Base-by-base conservation (phyloP, 1,140 invertebrate species). In the Temnothorax nylanderi region DNA sequence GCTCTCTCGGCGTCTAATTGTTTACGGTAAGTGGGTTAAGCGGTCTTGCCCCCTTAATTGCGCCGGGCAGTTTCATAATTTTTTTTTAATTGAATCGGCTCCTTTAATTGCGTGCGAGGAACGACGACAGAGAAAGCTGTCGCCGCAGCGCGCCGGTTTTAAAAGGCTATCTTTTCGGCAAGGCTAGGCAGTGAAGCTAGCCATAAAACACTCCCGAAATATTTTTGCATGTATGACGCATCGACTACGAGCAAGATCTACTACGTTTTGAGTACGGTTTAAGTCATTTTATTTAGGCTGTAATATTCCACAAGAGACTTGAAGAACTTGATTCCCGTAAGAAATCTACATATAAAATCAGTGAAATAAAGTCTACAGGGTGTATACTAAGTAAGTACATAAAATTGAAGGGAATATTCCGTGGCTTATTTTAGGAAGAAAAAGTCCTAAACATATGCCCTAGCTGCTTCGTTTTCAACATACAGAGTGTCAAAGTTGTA, bases 1-100 rank as follows among this genome's bases (percentile, higher is more conserved):
- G 47, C 69, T 62, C 80, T 84, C 69, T 75, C 87, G 71, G 71
- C 78, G 34, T 88, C 87, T 90, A 82, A 90, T 91, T 91, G 90
- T 91, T 91, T 81, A 54, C 69, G 77, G 82, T 80, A 91, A 91
- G 74, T 91, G 62, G 89, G 89, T 91, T 91, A 91, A 88, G 90
- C 87, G 87, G 90, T 76, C 89, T 81, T 87, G 89, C 84, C 49
- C 71, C 65, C 80, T 91, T 91, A 91, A 91, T 91, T 91, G 75
- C 34, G 75, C 11, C 78, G 77, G 32, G 51, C 75, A 82, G 78
- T 91, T 90, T 88, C 88, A 90, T 90, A 88, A 88, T 91, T 89
- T 91, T 88, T 56, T 71, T 91, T 91, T 85, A 90, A 91, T 90
- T 87, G 78, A 84, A 87, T 26, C 77, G 67, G 56, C 44, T 91